These are phyloP conservation scores for Microplitis demolitor DNA, from an alignment of 1,140 invertebrate species.

Conservation along the genomic window DNA sequence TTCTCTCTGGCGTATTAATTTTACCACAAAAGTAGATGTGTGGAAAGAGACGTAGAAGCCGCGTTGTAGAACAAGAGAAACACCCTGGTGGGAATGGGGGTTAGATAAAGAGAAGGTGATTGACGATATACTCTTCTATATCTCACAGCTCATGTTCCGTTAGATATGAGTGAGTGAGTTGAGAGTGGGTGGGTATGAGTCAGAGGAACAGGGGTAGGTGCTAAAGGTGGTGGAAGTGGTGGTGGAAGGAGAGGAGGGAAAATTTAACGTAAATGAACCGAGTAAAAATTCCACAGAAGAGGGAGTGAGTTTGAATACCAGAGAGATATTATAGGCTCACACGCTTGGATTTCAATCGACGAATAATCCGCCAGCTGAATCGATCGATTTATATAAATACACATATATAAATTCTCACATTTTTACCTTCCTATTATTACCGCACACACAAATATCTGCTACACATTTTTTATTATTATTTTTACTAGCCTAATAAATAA, in stretches of 20 bases:
- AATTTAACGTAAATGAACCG: conserved; percentile 2
- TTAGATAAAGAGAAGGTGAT: neutral
- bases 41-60: no score
- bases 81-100: no score
- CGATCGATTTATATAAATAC: no score
- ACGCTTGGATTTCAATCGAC: conserved; percentile 1
- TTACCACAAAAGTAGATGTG: conserved; percentile 22
- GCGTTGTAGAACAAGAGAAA: no score
- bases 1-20: conserved; percentile 34
- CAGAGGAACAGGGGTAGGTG: no score
- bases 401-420: neutral
- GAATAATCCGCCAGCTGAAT: neutral
- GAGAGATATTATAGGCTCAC: conserved; percentile 5
- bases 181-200: neutral
- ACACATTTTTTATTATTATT: neutral
- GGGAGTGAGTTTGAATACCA: neutral
- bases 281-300: neutral
- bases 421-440: neutral
- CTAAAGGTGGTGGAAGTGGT: neutral
- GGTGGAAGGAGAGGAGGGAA: neutral
- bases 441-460: neutral
- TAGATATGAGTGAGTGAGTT: neutral
- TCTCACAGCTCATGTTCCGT: no score
- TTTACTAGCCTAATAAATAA: conserved; percentile 7
- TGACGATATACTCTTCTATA: no score